Evolutionary conservation across 2,888 invertebrate genomes (phyloP), one percentile per base, ranked within the genome.

Genomic region (Odontomyia ornata): DNA sequence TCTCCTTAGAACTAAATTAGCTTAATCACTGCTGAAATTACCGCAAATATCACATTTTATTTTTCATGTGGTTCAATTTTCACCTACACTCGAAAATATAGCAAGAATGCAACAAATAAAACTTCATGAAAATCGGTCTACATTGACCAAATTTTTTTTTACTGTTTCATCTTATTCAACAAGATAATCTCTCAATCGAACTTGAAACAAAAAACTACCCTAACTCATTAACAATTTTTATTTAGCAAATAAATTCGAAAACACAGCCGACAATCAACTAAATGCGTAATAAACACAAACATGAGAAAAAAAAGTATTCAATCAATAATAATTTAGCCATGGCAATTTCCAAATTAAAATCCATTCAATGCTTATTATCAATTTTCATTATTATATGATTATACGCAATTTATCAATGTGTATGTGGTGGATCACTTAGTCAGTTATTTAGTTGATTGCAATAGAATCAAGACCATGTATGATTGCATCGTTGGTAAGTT

Each of bases 331-430:
- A 73, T 57, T 73, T 73, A 57, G 60, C 73, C 7, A 57, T 57
- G 43, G 57, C 73, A 73, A 73, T 73, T 73, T 73, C 73, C 73
- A 73, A 73, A 73, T 73, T 73, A 73, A 73, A 73, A 73, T 73
- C 73, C 73, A 73, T 73, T 73, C 73, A 73, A 36, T 36, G 73
- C 60, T 73, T 73, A 36, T 73, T 73, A 73, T 60, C 73, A 73
- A 73, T 73, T 73, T 73, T 73, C 73, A 69, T 65, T 65, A 65
- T 69, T 47, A 27, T 36, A 30, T 65, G 65, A 65, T 43, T 65
- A 65, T 15, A 36, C 7, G 28, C 9, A 27, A 65, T 36, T 65
- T 62, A 7, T 36, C 11, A 30, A 15, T 65, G 30, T 65, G 36
- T 62, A 25, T 62, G 62, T 36, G 36, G 9, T 36, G 36, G 36